Percentiles rank a stretch among this genome's conserved stretches.
Conservation (phyloP, 1,140 invertebrate species). For the Drosophila obscura region DNA sequence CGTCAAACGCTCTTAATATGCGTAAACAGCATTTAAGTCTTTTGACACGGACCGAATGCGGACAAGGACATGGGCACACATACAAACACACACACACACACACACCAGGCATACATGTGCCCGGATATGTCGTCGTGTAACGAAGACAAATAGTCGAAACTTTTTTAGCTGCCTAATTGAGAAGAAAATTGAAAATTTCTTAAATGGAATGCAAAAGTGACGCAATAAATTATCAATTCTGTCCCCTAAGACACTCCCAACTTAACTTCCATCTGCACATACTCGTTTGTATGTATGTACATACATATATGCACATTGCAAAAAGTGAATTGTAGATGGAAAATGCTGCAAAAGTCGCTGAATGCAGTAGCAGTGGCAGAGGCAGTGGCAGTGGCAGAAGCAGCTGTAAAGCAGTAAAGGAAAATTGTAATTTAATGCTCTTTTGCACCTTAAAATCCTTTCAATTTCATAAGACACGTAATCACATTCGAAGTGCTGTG, state of each 20-base stretch:
- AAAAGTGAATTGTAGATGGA: slow-evolving; percentile 16
- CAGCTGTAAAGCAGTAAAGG: slow-evolving; percentile 18
- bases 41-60: slow-evolving; percentile 24
- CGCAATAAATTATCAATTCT: slow-evolving; percentile 51
- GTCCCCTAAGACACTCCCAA: not conserved
- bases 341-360: slow-evolving; percentile 40
- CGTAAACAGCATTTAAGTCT: slow-evolving; percentile 42
- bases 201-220: slow-evolving; percentile 69
- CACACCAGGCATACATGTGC: not conserved
- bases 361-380: not conserved
- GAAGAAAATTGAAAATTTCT: slow-evolving; percentile 76
- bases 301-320: not conserved
- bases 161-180: slow-evolving; percentile 70
- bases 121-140: slow-evolving; percentile 30
- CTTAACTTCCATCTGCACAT: no score
- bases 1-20: slow-evolving; percentile 46
- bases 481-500: slow-evolving; percentile 57
- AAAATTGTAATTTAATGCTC: slow-evolving; percentile 74
- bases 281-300: no score
- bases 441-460: slow-evolving; percentile 74
- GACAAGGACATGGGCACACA: not conserved
- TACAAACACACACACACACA: slow-evolving; percentile 12
- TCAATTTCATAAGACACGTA: slow-evolving; percentile 68
- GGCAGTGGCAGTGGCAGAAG: no score
- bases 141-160: slow-evolving; percentile 73